Conservation (phyloP, 2,797 vertebrate species). For the Protosalanx chinensis region DNA sequence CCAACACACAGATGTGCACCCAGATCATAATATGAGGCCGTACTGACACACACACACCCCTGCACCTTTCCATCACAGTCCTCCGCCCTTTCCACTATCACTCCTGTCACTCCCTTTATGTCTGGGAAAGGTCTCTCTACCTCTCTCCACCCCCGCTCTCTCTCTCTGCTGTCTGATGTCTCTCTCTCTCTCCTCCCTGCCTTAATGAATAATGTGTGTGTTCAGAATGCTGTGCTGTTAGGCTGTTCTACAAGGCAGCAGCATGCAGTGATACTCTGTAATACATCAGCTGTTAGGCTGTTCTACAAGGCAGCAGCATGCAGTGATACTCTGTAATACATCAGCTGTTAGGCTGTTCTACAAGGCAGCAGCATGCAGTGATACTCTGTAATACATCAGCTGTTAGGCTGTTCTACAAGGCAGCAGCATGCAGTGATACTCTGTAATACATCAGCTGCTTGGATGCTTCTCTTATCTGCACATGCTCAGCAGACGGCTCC, state of each 20-base stretch:
- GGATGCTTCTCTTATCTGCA: background rate
- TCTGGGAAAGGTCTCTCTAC: background rate
- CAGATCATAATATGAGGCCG: background rate
- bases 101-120: too few relatives aligned
- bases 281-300: conserved; percentile 4
- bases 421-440: background rate
- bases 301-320: background rate
- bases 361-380: background rate
- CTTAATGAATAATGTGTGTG: conserved; percentile 16
- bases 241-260: conserved; percentile 1
- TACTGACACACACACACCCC: background rate
- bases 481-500: background rate
- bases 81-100: too few relatives aligned
- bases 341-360: conserved; percentile 2
- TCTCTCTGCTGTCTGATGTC: background rate
- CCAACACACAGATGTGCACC: conserved; percentile 1
- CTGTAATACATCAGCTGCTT: conserved; percentile 1
- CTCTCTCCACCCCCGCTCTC: background rate
- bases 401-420: background rate
- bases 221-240: background rate
- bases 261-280: background rate
- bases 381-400: background rate
- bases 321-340: background rate
- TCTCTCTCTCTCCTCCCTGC: too few relatives aligned
- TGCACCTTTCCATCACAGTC: background rate